These are phyloP conservation scores for Caenorhabditis briggsae DNA, from an alignment of 1,140 invertebrate species.

Conservation along the genomic window DNA sequence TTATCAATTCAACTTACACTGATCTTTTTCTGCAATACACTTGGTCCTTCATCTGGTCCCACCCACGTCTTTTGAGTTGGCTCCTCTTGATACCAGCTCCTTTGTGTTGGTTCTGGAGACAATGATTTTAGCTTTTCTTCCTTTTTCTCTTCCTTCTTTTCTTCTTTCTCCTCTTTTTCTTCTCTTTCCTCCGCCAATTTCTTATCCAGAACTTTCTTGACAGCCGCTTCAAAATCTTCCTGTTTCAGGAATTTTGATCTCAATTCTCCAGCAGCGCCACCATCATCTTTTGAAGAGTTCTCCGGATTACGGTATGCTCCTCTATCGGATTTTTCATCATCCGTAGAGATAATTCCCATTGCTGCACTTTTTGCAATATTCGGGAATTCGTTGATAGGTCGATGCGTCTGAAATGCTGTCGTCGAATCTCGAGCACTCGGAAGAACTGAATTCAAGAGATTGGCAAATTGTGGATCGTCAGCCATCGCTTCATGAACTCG, in stretches of 20 bases:
- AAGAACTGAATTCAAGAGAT: neutral
- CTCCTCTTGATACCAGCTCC: neutral
- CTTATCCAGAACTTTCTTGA: slow-evolving; percentile 23
- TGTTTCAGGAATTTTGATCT: neutral
- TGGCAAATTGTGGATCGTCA: neutral
- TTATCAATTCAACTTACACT: neutral
- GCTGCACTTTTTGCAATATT: neutral
- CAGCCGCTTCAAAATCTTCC: slow-evolving; percentile 10
- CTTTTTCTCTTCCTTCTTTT: slow-evolving; percentile 19
- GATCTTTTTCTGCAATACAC: neutral
- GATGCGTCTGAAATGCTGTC: neutral
- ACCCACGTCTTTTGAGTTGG: neutral
- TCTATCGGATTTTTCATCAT: neutral
- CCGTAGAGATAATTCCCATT: neutral
- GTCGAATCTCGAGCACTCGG: neutral
- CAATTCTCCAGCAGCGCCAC: neutral
- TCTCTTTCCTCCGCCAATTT: neutral
- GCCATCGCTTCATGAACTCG: neutral
- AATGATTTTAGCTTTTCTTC: neutral
- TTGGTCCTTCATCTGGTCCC: neutral
- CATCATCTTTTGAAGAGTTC: slow-evolving; percentile 6
- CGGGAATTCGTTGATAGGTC: neutral
- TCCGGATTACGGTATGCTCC: neutral
- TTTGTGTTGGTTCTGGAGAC: slow-evolving; percentile 4
- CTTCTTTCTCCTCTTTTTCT: slow-evolving; percentile 28